phyloP scores from a whole-genome alignment of 2,888 invertebrate genomes.

The Xylota sylvarum region DNA sequence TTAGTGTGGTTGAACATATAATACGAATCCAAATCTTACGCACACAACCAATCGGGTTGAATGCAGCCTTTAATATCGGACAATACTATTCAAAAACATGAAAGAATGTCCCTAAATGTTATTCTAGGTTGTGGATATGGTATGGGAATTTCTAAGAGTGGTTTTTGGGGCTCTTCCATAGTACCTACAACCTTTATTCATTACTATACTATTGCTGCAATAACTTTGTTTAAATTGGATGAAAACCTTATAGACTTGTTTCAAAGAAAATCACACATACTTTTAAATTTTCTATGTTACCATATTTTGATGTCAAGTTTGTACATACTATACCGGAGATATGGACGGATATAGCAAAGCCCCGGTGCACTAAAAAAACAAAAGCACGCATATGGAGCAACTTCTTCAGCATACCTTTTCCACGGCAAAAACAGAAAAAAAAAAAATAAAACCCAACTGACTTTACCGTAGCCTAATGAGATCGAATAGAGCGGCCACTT shows the following conservation, averaged over 20 bases:
- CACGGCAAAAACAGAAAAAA: slow-evolving; percentile 23
- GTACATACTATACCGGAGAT: slow-evolving; percentile 5
- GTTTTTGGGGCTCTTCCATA: no score
- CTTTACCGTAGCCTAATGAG: slow-evolving; percentile 62
- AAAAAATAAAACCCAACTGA: slow-evolving; percentile 9
- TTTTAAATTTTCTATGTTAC: slow-evolving; percentile 14
- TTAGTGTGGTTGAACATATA: no score
- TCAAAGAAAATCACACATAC: neutral
- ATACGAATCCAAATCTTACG: no score
- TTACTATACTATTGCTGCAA: no score
- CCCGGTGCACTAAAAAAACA: slow-evolving; percentile 31
- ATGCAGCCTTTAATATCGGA: no score
- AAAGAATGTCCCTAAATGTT: no score
- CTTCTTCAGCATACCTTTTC: slow-evolving; percentile 40
- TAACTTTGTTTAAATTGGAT: neutral
- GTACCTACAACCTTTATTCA: no score
- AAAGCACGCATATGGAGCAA: slow-evolving; percentile 2
- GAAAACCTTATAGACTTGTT: neutral
- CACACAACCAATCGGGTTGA: no score
- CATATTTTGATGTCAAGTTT: slow-evolving; percentile 64
- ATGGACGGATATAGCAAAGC: slow-evolving; percentile 30
- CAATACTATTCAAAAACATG: no score
- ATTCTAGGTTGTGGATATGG: no score
- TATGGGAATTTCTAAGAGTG: no score
- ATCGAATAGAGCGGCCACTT: slow-evolving; percentile 69